Percentiles rank a stretch among this genome's conserved stretches.
These are phyloP conservation scores for Anthrax anthrax DNA, from an alignment of 2,888 invertebrate species.

Conservation along the genomic window DNA sequence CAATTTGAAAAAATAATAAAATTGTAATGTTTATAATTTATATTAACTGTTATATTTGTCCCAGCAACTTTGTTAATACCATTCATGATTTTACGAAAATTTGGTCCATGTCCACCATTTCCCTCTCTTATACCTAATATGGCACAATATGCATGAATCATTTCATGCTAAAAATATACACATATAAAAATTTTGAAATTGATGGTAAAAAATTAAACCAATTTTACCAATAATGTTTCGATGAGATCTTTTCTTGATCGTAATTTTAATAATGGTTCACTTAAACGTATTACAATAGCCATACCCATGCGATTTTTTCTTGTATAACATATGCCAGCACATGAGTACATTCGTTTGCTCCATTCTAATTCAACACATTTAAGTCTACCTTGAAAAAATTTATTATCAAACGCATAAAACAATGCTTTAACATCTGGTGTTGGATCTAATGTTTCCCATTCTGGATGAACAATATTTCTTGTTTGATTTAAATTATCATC, in stretches of 20 bases:
- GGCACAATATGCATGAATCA: slow-evolving; percentile 98
- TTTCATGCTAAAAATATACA: slow-evolving; percentile 60
- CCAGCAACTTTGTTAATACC: slow-evolving; percentile 80
- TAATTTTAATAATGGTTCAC: slow-evolving; percentile 80
- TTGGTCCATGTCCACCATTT: slow-evolving; percentile 88
- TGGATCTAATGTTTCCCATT: slow-evolving; percentile 76
- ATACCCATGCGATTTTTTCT: slow-evolving; percentile 22
- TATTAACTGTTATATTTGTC: slow-evolving; percentile 64
- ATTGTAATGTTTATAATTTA: slow-evolving; percentile 4
- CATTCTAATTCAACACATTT: slow-evolving; percentile 74
- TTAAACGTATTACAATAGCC: slow-evolving; percentile 41
- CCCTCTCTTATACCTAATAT: slow-evolving; percentile 71
- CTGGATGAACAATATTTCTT: slow-evolving; percentile 30
- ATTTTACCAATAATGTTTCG: slow-evolving; percentile 73
- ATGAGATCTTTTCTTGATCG: slow-evolving; percentile 88
- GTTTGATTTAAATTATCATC: slow-evolving; percentile 26
- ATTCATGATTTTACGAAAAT: slow-evolving; percentile 85
- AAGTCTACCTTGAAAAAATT: slow-evolving; percentile 71
- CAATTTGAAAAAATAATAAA: slow-evolving; percentile 1
- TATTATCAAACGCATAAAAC: slow-evolving; percentile 71
- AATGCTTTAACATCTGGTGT: slow-evolving; percentile 78
- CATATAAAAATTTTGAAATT: not conserved
- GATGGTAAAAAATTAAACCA: too few species aligned
- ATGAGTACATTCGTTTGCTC: slow-evolving; percentile 81
- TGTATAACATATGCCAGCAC: slow-evolving; percentile 44